phyloP scores from a whole-genome alignment of 1,140 invertebrate species.

The Onthophagus taurus region DNA sequence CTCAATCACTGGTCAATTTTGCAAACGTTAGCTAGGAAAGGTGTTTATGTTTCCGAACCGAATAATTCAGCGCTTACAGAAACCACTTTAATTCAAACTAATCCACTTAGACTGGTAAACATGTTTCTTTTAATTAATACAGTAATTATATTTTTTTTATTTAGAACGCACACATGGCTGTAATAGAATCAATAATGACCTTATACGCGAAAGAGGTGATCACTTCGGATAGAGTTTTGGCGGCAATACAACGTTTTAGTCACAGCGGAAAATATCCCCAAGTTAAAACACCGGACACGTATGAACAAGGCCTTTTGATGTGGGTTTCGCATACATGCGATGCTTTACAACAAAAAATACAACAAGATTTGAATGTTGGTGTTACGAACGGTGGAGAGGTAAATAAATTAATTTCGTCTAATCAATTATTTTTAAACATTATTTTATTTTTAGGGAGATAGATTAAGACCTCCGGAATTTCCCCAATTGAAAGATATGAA shows the following conservation, averaged over 20 bases:
- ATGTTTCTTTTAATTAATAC: background rate
- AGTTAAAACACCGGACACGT: conserved; percentile 57
- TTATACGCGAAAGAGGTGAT: conserved; percentile 91
- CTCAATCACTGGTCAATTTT: conserved; percentile 90
- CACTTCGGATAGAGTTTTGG: conserved; percentile 75
- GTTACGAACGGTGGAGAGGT: conserved; percentile 28
- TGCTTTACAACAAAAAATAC: conserved; percentile 57
- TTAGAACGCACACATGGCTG: conserved; percentile 89
- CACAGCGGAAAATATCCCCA: conserved; percentile 38
- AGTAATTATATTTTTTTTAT: conserved; percentile 31
- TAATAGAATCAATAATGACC: conserved; percentile 95
- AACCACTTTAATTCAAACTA: conserved; percentile 91
- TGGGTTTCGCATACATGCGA: conserved; percentile 85
- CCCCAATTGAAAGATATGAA: conserved; percentile 47
- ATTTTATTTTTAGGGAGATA: conserved; percentile 32
- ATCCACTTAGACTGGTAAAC: conserved; percentile 89
- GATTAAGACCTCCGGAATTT: conserved; percentile 39
- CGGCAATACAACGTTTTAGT: conserved; percentile 70
- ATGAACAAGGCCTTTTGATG: conserved; percentile 79
- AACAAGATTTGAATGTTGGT: conserved; percentile 38
- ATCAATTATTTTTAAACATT: background rate
- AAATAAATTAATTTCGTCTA: background rate
- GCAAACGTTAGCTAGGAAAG: conserved; percentile 85
- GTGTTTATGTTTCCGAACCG: conserved; percentile 76
- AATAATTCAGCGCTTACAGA: conserved; percentile 85